Conservation (phyloP, 2,113 vertebrate genomes). For the Mus spicilegus region DNA sequence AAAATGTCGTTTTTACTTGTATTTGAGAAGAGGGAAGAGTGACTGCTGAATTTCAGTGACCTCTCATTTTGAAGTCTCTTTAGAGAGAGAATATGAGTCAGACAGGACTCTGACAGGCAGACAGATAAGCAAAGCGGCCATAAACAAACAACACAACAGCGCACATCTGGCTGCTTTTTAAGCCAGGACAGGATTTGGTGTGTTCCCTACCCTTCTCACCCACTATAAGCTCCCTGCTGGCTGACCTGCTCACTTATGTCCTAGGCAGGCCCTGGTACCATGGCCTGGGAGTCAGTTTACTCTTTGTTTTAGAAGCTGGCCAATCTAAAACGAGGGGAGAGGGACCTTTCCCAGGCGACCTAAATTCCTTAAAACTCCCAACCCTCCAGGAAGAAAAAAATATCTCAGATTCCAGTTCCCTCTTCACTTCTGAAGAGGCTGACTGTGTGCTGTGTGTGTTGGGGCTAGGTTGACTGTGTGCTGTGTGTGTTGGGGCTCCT, state of each 20-base stretch:
- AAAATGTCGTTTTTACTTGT: background rate
- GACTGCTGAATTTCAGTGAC: background rate
- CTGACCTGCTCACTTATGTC: background rate
- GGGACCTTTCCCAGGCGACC: background rate
- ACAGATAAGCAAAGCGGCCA: background rate
- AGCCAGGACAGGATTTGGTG: background rate
- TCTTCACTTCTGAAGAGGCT: background rate
- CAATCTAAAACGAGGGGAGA: background rate
- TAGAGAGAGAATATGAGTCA: background rate
- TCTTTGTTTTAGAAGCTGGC: background rate
- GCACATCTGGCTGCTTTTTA: background rate
- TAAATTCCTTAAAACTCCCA: background rate
- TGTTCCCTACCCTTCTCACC: background rate
- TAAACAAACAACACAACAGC: background rate
- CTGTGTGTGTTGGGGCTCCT: background rate
- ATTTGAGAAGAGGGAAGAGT: background rate
- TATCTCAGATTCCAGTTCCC: background rate
- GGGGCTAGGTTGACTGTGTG: background rate
- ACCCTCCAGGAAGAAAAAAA: background rate
- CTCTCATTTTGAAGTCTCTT: slow-evolving; percentile 32
- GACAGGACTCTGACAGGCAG: background rate
- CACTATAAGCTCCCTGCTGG: background rate
- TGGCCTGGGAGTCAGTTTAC: background rate
- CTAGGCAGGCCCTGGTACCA: background rate
- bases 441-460: background rate